phyloP scores from a whole-genome alignment of 2,888 invertebrate genomes.

The Deilephila porcellus region DNA sequence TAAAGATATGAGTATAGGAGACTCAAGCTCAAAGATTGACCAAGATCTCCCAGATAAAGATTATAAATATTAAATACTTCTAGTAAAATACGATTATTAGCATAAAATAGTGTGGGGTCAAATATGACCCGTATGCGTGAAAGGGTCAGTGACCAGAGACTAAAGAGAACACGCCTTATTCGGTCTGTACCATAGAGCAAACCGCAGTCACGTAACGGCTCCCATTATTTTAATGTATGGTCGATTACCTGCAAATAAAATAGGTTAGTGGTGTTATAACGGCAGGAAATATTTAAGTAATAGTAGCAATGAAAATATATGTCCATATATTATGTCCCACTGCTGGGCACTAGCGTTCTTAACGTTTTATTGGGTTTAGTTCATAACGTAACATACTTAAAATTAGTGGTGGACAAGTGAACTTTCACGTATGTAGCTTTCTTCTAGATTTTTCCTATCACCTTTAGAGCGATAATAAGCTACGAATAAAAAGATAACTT shows the following conservation, averaged over 20 bases:
- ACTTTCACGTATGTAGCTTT: too few species aligned
- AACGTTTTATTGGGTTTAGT: too few species aligned
- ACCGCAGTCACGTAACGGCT: neutral
- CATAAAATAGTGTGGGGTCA: conserved; percentile 13
- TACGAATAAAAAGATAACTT: too few species aligned
- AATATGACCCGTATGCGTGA: conserved; percentile 26
- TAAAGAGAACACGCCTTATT: conserved; percentile 31
- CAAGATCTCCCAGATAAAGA: conserved; percentile 6
- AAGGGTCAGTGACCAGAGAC: conserved; percentile 27
- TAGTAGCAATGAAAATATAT: too few species aligned
- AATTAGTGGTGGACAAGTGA: too few species aligned
- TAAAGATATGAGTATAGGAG: conserved; percentile 2
- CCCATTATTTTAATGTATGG: neutral
- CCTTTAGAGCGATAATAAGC: too few species aligned
- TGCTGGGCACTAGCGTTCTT: too few species aligned
- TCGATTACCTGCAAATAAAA: conserved; percentile 16
- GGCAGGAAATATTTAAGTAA: too few species aligned
- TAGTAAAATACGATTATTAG: conserved; percentile 12
- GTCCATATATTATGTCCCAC: too few species aligned
- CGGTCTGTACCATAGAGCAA: conserved; percentile 1
- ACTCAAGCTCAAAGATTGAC: neutral
- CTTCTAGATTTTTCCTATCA: too few species aligned
- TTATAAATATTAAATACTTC: neutral
- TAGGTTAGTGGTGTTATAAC: neutral
- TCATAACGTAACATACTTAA: too few species aligned